phyloP scores from a whole-genome alignment of 2,888 invertebrate species.

The Schrankia costaestrigalis region DNA sequence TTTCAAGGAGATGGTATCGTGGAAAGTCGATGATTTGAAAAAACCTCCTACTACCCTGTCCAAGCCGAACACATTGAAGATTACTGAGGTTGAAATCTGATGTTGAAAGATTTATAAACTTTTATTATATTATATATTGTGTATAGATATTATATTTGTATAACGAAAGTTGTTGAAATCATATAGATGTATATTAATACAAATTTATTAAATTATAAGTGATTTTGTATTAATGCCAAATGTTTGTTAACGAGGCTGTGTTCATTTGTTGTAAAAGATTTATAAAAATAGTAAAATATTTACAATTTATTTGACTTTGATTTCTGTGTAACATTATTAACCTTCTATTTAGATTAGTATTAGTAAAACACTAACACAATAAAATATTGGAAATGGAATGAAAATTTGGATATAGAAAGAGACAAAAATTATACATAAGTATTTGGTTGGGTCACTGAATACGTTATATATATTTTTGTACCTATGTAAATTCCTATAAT shows the following conservation, averaged over 20 bases:
- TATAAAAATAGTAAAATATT: slow-evolving; percentile 47
- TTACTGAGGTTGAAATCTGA: slow-evolving; percentile 35
- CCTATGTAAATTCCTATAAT: too few relatives aligned
- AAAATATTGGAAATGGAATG: neutral
- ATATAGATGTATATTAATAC: slow-evolving; percentile 32
- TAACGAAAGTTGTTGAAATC: slow-evolving; percentile 31
- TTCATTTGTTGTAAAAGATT: slow-evolving; percentile 42
- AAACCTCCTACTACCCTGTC: slow-evolving; percentile 19
- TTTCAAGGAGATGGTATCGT: slow-evolving; percentile 58
- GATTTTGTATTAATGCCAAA: slow-evolving; percentile 39
- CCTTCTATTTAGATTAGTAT: neutral
- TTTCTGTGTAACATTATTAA: slow-evolving; percentile 23
- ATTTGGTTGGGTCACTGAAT: too few relatives aligned
- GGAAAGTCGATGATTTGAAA: slow-evolving; percentile 30
- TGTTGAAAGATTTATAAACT: slow-evolving; percentile 23
- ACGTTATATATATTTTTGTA: too few relatives aligned
- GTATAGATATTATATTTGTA: slow-evolving; percentile 35
- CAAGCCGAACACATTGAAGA: slow-evolving; percentile 48
- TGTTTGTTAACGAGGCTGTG: slow-evolving; percentile 47
- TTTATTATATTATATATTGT: slow-evolving; percentile 22
- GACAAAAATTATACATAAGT: too few relatives aligned
- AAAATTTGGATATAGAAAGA: too few relatives aligned
- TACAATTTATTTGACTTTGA: slow-evolving; percentile 38
- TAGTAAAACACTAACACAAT: neutral
- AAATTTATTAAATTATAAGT: slow-evolving; percentile 32